Percentiles rank a stretch among this genome's conserved stretches.
Conservation (phyloP, 2,888 invertebrate genomes). For the Ennomos fuscantarius region DNA sequence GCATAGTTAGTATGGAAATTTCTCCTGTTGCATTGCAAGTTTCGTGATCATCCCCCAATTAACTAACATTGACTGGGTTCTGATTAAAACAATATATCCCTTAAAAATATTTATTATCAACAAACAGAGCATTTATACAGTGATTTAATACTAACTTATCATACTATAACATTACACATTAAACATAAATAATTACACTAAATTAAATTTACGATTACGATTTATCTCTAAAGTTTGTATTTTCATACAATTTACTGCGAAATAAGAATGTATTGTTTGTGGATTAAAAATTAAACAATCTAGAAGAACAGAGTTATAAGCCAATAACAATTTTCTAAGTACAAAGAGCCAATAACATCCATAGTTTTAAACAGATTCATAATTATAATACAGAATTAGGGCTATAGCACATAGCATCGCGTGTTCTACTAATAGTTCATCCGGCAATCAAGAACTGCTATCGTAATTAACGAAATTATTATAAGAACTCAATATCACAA, state of each 20-base stretch:
- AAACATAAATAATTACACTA: slow-evolving; percentile 3
- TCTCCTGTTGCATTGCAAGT: too few species aligned
- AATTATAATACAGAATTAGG: slow-evolving; percentile 52
- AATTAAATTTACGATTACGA: too few species aligned
- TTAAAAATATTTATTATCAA: slow-evolving; percentile 13
- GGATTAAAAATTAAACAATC: slow-evolving; percentile 19
- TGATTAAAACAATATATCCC: slow-evolving; percentile 1
- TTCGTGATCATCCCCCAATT: too few species aligned
- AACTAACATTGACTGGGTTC: not conserved
- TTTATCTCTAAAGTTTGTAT: slow-evolving; percentile 25
- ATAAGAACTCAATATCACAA: slow-evolving; percentile 69
- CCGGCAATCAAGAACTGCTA: slow-evolving; percentile 64
- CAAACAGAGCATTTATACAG: slow-evolving; percentile 17
- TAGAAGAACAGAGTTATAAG: slow-evolving; percentile 26
- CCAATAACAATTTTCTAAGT: slow-evolving; percentile 62
- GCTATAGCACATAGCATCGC: slow-evolving; percentile 65
- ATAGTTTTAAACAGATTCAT: slow-evolving; percentile 53
- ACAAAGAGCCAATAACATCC: slow-evolving; percentile 71
- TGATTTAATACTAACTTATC: not conserved
- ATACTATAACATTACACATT: not conserved
- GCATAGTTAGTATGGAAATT: too few species aligned
- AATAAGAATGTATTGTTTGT: slow-evolving; percentile 17
- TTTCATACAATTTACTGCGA: slow-evolving; percentile 15
- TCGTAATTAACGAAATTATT: slow-evolving; percentile 55
- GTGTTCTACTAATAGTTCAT: slow-evolving; percentile 78